Evolutionary conservation across 1,140 invertebrate species (phyloP), one percentile per base, ranked within the genome.

Genomic region (Plectrocnemia conspersa): DNA sequence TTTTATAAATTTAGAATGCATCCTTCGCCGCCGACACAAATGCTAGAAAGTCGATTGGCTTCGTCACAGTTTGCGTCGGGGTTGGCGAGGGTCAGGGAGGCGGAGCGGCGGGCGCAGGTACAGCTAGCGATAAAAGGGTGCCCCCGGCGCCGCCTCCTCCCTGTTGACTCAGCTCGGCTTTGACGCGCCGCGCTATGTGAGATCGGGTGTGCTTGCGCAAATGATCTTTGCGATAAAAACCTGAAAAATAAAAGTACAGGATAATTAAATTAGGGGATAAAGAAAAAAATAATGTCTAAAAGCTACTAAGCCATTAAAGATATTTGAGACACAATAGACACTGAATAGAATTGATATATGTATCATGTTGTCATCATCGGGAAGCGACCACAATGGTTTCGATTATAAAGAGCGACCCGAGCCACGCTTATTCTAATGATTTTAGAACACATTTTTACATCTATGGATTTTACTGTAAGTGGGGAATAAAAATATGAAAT

Each of bases 131-230:
- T 35, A 60, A 21, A 16, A 58, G 21, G 36, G 45, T 27, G 9
- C 60, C 61, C 16, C 41, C 62, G 3, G 57, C 60, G n/a, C 59
- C 64, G 65, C 33, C 53, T 71, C 74, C 68, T 2, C 54, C 69
- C 53, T 78, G 76, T 67, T 88, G 79, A 59, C 88, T 83, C 59
- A 93, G 76, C 72, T 90, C 88, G 1, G 86, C 87, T 65, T 90
- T 91, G 6, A 90, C 86, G 33, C 86, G 77, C 23, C 86, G 77
- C 9, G 86, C 85, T 54, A 88, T 87, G 68, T 91, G 88, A 29
- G 85, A 89, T 47, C 86, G 80, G 6, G 86, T 86, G 66, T 91
- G 87, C 63, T 90, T 90, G 54, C 83, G 76, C 40, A 89, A 72
- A 68, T 89, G 86, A 69, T 89, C 86, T 64, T 86, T 86, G 35